A percentile compares a stretch with the other conserved stretches of the same genome.
Conservation (phyloP, 2,888 invertebrate genomes). For the Liposcelis brunnea region DNA sequence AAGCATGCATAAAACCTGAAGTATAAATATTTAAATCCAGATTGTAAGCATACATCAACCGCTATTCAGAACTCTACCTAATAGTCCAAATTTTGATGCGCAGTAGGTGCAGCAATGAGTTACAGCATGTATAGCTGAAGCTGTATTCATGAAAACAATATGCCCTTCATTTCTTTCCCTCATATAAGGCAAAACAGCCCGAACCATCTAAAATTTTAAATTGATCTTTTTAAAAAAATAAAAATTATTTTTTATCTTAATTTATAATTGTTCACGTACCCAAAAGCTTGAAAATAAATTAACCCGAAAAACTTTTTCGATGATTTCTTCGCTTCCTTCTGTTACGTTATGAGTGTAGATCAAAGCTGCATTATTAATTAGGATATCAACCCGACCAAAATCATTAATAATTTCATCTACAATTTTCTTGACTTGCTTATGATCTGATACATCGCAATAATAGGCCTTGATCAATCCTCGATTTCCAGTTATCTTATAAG, state of each 20-base stretch:
- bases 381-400: not conserved
- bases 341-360: not conserved
- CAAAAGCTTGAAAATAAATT: not conserved
- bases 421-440: not conserved
- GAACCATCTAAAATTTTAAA: not conserved
- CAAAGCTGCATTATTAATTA: not conserved
- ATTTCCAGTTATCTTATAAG: not conserved
- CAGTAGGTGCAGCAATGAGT: not conserved
- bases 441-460: not conserved
- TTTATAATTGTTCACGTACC: too few species aligned
- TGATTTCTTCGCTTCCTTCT: not conserved
- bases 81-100: not conserved
- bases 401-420: not conserved
- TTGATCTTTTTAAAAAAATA: too few species aligned
- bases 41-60: too few species aligned
- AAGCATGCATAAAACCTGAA: not conserved
- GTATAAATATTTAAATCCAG: too few species aligned
- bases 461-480: not conserved
- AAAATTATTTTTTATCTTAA: too few species aligned
- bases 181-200: not conserved
- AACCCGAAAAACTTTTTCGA: not conserved
- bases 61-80: too few species aligned
- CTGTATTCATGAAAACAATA: not conserved
- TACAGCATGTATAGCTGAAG: not conserved
- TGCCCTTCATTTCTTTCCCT: not conserved